Evolutionary conservation across 2,797 vertebrate genomes (phyloP).

Genomic region (Sibirionetta formosa): DNA sequence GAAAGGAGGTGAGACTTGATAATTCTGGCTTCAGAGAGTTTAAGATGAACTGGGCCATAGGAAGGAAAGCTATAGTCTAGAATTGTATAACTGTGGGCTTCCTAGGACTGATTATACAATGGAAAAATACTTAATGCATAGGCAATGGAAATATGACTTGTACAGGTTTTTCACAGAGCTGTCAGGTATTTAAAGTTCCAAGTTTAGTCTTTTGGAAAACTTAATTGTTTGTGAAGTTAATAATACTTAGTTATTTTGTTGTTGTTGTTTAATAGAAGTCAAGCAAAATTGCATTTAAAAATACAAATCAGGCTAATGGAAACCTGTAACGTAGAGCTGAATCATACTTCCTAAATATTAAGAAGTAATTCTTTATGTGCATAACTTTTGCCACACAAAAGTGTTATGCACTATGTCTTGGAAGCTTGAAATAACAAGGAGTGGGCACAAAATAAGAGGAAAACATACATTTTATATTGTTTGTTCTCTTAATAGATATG

Average conservation of each 20-base stretch:
- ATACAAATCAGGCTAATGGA: not conserved
- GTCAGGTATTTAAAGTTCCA: not conserved
- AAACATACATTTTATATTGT: not conserved
- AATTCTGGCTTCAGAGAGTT: not conserved
- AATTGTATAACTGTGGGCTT: rapidly evolving
- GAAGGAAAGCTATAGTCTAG: not conserved
- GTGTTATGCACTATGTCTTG: rapidly evolving
- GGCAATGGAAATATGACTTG: not conserved
- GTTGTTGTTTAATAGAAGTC: not conserved
- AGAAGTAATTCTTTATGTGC: not conserved
- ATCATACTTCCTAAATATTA: not conserved
- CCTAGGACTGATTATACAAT: not conserved
- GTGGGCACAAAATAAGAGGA: not conserved
- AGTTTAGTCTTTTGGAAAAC: not conserved
- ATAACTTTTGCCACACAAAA: not conserved
- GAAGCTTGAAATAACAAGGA: not conserved
- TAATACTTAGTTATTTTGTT: not conserved
- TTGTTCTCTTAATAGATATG: not conserved
- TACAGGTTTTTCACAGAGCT: not conserved
- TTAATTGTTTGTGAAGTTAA: not conserved
- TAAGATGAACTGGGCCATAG: not conserved
- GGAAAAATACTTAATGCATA: not conserved
- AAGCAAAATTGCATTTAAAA: not conserved
- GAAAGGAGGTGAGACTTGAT: not conserved
- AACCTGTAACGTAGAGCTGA: not conserved